Conservation (phyloP, 2,888 invertebrate species). For the Eupithecia subumbrata region DNA sequence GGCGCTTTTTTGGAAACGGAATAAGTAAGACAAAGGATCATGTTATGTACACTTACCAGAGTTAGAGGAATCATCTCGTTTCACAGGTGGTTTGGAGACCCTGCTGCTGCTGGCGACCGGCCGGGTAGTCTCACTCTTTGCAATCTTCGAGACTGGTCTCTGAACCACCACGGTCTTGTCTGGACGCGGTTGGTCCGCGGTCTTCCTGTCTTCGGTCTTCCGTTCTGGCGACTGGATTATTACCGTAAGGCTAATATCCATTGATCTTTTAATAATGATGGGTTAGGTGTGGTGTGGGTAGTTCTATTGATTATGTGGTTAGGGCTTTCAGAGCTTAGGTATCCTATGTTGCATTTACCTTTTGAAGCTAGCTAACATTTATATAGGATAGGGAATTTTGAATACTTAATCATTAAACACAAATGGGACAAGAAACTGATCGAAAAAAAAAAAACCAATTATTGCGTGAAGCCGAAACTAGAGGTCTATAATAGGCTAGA, state of each 20-base stretch:
- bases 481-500: neutral
- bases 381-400: neutral
- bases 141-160: constrained; percentile 56
- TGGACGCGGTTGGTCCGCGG: constrained; percentile 21
- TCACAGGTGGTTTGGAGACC: constrained; percentile 47
- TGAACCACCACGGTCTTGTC: constrained; percentile 59
- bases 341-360: neutral
- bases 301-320: neutral
- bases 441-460: neutral
- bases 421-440: neutral
- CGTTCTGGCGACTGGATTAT: constrained; percentile 67
- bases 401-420: neutral
- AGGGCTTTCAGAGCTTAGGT: neutral
- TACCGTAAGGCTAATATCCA: neutral
- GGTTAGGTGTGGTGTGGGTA: no score
- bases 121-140: constrained; percentile 46
- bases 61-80: constrained; percentile 71
- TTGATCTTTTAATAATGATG: neutral
- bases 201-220: constrained; percentile 42
- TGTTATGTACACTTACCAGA: constrained; percentile 63
- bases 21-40: neutral
- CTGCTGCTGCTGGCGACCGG: constrained; percentile 33
- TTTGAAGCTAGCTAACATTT: neutral
- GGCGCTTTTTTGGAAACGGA: neutral
- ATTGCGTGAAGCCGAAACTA: neutral